A percentile compares a stretch with the other conserved stretches of the same genome.
These are phyloP conservation scores for Coptotermes formosanus DNA, from an alignment of 1,140 invertebrate species.

Conservation along the genomic window DNA sequence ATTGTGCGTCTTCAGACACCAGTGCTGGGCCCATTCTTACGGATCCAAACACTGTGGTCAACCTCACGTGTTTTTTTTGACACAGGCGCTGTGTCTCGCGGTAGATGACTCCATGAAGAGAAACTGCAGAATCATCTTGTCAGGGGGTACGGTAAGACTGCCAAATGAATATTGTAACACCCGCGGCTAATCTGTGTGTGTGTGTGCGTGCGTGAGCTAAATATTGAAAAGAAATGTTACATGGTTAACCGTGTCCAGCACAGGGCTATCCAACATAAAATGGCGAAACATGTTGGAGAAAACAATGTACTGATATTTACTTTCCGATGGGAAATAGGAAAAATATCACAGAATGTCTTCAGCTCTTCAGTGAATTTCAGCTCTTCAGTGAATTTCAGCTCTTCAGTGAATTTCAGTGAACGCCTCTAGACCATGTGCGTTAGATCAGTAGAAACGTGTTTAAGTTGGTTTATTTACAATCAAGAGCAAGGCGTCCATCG, in stretches of 20 bases:
- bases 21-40: not conserved
- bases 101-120: not conserved
- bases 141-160: not conserved
- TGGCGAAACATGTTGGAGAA: no score
- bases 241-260: not conserved
- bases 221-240: constrained; percentile 6
- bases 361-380: no score
- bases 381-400: no score
- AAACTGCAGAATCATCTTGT: not conserved
- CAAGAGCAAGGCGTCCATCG: no score
- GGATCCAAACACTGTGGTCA: not conserved
- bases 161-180: not conserved
- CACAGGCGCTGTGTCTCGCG: not conserved
- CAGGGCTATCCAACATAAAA: not conserved
- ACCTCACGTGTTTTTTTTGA: not conserved
- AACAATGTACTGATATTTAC: no score
- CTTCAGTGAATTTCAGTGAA: no score
- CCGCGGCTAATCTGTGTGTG: not conserved
- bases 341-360: no score
- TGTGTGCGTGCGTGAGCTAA: not conserved
- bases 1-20: no score
- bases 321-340: no score
- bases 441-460: no score
- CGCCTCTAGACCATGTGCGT: no score
- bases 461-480: no score